phyloP scores from a whole-genome alignment of 2,888 invertebrate species.

The Bombylius discolor region DNA sequence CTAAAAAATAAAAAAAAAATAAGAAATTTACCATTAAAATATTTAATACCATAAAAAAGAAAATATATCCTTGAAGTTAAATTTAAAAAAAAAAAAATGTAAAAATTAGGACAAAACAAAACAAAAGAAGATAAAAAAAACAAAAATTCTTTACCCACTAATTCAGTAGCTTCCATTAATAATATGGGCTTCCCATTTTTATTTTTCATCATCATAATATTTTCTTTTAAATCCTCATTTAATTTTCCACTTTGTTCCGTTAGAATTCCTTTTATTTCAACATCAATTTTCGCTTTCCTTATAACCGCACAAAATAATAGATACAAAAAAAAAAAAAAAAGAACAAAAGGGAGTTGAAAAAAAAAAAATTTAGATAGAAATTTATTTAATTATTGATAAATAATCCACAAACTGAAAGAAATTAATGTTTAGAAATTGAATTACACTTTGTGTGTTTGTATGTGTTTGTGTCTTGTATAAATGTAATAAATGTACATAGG shows the following conservation, averaged over 20 bases:
- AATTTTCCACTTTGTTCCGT: neutral
- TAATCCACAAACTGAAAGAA: neutral
- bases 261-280: neutral
- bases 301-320: neutral
- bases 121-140: no score
- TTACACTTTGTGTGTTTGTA: no score
- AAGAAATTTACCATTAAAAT: no score
- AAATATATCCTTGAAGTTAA: no score
- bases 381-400: neutral
- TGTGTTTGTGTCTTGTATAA: no score
- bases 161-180: neutral
- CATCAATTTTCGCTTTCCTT: neutral
- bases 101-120: no score
- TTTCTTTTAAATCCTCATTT: neutral
- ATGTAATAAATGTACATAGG: no score
- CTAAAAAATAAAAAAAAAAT: no score
- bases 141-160: neutral
- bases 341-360: neutral
- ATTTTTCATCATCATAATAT: neutral
- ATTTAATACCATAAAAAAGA: no score
- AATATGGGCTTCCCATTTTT: neutral
- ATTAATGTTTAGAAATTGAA: no score
- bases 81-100: no score
- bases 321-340: neutral
- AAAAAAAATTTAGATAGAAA: neutral